A percentile compares a stretch with the other conserved stretches of the same genome.
phyloP scores from a whole-genome alignment of 1,140 invertebrate genomes.

The Macrobrachium nipponense region DNA sequence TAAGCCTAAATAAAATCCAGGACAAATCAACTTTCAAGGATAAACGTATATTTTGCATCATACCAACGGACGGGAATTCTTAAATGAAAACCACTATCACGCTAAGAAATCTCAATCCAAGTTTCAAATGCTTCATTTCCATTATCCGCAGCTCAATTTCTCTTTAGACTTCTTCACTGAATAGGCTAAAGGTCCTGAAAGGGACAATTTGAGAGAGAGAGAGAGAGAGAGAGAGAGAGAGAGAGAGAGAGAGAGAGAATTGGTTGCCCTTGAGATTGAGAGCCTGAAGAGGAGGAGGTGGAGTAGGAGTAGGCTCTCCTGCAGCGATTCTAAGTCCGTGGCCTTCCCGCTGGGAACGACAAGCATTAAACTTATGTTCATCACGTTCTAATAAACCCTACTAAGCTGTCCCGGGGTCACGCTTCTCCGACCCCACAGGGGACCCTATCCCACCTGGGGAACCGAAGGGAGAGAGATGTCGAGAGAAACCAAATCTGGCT shows the following conservation, averaged over 20 bases:
- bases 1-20: too few species aligned
- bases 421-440: background rate
- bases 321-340: constrained; percentile 23
- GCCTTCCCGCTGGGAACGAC: constrained; percentile 27
- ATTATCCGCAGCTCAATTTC: too few species aligned
- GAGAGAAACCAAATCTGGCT: too few species aligned
- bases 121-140: too few species aligned
- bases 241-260: constrained; percentile 33
- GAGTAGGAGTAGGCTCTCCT: background rate
- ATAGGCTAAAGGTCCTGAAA: background rate
- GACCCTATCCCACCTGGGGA: background rate
- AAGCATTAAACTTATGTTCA: constrained; percentile 42
- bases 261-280: background rate
- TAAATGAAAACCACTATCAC: too few species aligned
- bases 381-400: constrained; percentile 42
- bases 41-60: too few species aligned
- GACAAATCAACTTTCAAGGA: too few species aligned
- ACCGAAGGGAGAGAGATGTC: constrained; percentile 1
- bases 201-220: background rate
- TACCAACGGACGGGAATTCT: too few species aligned
- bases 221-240: constrained; percentile 27
- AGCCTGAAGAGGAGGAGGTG: background rate
- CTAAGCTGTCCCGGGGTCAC: constrained; percentile 40
- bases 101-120: too few species aligned
- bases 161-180: too few species aligned